Base-by-base conservation (phyloP, 2,888 invertebrate species). In the Portevinia maculata region DNA sequence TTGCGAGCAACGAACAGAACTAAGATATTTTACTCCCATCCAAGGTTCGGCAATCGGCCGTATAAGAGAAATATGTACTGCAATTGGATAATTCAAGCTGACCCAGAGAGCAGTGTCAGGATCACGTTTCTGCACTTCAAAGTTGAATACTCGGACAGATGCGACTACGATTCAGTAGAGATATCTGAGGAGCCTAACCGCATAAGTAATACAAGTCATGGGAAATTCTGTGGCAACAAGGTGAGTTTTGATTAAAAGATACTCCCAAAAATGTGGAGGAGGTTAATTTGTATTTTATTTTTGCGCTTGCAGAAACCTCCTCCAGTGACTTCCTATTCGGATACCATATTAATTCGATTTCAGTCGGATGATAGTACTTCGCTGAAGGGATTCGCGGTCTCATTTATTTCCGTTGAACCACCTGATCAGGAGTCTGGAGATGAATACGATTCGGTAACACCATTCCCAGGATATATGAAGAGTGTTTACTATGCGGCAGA, bases 131-230 rank as follows among this genome's bases (percentile, higher is more conserved):
- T 96, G 17, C 95, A 96, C 28, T 91, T 91, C 76, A 90, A 90
- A 76, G 75, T 91, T 71, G 99, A 99, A 89, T 97, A 97, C 69
- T 98, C 98, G 87, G 93, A 94, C 34, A 95, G 96, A 86, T 99
- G 99, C 88, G 94, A 95, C 59, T 99, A 98, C 88, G 99, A 99
- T 89, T 97, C 93, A 87, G 96, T 99, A 0, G 97, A 98, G 90
- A 94, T 99, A 0, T 91, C 95, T 76, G 97, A 97, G 86, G 94
- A 95, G 32, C 94, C 95, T 5, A 94, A 93, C 70, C 95, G 95
- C 21, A 92, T 93, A 0, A 86, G 87, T 71, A 89, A 88, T 60
- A 88, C 86, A 1, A 93, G 94, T 50, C 95, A 96, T 86, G 98
- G 97, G 5, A 94, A 94, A 85, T 97, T 94, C 88, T 99, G 99